Percentiles rank a stretch among this genome's conserved stretches.
phyloP scores from a whole-genome alignment of 1,140 invertebrate genomes.

The Hycleus cichorii region DNA sequence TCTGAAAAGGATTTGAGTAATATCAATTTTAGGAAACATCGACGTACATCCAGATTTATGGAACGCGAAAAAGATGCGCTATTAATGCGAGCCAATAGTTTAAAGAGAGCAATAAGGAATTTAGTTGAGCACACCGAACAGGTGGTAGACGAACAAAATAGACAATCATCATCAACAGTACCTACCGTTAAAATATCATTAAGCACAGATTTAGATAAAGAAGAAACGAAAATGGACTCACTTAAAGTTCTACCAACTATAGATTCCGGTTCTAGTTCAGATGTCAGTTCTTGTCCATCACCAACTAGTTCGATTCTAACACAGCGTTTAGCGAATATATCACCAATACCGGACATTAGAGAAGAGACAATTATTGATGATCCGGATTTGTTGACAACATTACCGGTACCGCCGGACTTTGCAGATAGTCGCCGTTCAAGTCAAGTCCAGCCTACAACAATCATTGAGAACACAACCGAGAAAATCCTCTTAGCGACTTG shows the following conservation, averaged over 20 bases:
- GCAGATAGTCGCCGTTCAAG: conserved; percentile 58
- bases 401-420: conserved; percentile 68
- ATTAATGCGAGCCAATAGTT: conserved; percentile 64
- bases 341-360: conserved; percentile 59
- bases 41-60: conserved; percentile 40
- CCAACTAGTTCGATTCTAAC: conserved; percentile 47
- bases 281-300: conserved; percentile 53
- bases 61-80: conserved; percentile 48
- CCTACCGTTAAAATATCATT: conserved; percentile 34
- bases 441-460: conserved; percentile 28
- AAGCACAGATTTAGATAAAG: conserved; percentile 28
- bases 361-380: conserved; percentile 55
- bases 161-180: conserved; percentile 29
- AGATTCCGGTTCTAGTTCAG: conserved; percentile 42
- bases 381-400: conserved; percentile 31
- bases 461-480: conserved; percentile 19
- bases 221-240: conserved; percentile 29
- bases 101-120: conserved; percentile 79
- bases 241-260: conserved; percentile 42
- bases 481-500: conserved; percentile 31
- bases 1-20: conserved; percentile 39
- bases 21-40: conserved; percentile 38
- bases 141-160: conserved; percentile 51
- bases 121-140: conserved; percentile 75
- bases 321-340: conserved; percentile 49